Percentiles rank a stretch among this genome's conserved stretches.
These are phyloP conservation scores for Dorcus hopei DNA, from an alignment of 2,888 invertebrate genomes.

Conservation along the genomic window DNA sequence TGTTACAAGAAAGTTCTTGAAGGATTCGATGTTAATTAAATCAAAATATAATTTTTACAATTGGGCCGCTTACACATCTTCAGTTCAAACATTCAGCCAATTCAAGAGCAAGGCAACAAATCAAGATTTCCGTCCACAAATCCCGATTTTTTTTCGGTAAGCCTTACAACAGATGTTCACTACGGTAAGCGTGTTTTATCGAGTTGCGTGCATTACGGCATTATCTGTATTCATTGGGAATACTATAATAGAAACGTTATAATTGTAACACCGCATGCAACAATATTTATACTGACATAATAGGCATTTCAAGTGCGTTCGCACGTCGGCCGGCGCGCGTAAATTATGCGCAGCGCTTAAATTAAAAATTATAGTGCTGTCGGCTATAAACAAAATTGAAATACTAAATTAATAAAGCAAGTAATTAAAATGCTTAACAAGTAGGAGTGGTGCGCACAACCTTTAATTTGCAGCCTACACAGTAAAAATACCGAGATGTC, in stretches of 20 bases:
- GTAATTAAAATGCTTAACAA: slow-evolving; percentile 27
- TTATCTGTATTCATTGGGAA: too few species aligned
- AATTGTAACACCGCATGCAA: not conserved
- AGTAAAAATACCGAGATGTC: slow-evolving; percentile 24
- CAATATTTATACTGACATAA: not conserved
- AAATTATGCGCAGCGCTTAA: not conserved
- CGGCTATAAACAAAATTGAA: slow-evolving; percentile 25
- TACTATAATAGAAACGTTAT: not conserved
- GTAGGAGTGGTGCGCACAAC: slow-evolving; percentile 24
- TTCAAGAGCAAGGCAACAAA: too few species aligned
- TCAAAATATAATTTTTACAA: too few species aligned
- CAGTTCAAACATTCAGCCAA: too few species aligned
- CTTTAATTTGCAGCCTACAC: slow-evolving; percentile 29
- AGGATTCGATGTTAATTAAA: too few species aligned
- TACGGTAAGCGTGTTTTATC: too few species aligned
- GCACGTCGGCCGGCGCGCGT: not conserved
- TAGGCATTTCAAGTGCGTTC: not conserved
- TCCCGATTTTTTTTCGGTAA: too few species aligned
- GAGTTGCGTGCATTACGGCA: too few species aligned
- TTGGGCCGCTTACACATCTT: too few species aligned
- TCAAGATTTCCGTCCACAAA: too few species aligned
- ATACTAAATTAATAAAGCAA: slow-evolving; percentile 27
- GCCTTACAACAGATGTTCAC: too few species aligned
- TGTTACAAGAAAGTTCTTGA: too few species aligned
- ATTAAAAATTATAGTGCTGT: slow-evolving; percentile 8